phyloP scores from a whole-genome alignment of 2,113 vertebrate species.

The Syrrhaptes paradoxus region DNA sequence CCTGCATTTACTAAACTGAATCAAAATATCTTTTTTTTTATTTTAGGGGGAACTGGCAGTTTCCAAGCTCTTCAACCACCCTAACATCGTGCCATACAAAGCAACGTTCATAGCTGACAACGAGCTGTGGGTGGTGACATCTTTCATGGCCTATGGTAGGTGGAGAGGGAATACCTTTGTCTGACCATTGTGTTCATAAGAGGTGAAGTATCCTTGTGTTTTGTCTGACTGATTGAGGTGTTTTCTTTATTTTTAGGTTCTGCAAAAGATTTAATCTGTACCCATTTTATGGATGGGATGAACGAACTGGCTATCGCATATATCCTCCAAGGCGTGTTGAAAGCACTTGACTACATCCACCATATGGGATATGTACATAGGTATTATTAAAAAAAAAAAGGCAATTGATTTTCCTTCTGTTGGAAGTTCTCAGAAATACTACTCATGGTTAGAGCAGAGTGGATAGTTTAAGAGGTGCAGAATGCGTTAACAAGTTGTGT shows the following conservation, averaged over 20 bases:
- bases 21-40: background rate
- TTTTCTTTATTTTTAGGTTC: conserved; percentile 80
- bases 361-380: conserved; percentile 98
- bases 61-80: conserved; percentile 94
- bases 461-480: background rate
- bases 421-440: background rate
- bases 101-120: conserved; percentile 94
- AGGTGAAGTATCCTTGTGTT: background rate
- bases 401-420: background rate
- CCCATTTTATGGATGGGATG: conserved; percentile 94
- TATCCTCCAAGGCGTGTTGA: conserved; percentile 90
- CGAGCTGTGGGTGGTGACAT: conserved; percentile 95
- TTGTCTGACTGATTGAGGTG: background rate
- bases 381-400: conserved; percentile 57
- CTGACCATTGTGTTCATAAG: background rate
- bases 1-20: background rate
- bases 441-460: background rate
- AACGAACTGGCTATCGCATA: conserved; percentile 93
- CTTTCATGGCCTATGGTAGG: conserved; percentile 98
- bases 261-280: conserved; percentile 93
- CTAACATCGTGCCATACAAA: conserved; percentile 93
- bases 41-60: conserved; percentile 85
- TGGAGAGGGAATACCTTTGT: background rate
- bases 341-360: conserved; percentile 96
- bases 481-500: background rate